Conservation (phyloP, 2,888 invertebrate species). For the Drosophila aldrichi region DNA sequence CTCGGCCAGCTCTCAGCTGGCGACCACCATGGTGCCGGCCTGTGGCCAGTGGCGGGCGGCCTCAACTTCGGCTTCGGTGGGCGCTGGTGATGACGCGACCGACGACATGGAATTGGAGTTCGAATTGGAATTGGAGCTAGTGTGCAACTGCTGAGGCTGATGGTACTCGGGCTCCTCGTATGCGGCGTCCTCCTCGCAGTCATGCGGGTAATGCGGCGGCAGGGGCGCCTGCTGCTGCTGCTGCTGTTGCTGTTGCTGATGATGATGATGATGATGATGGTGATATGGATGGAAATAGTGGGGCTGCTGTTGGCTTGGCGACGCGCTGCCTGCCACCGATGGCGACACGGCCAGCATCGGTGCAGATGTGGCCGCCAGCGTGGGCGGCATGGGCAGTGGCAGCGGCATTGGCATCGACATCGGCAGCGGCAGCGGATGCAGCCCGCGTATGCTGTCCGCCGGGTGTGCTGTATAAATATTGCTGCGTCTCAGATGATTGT, state of each 20-base stretch:
- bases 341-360: conserved; percentile 50
- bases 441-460: conserved; percentile 84
- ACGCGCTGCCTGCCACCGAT: conserved; percentile 39
- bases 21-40: conserved; percentile 83
- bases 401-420: conserved; percentile 40
- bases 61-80: conserved; percentile 25
- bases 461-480: conserved; percentile 85
- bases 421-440: conserved; percentile 74
- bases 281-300: conserved; percentile 75
- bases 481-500: conserved; percentile 84
- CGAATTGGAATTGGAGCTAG: conserved; percentile 56
- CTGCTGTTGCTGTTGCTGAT: conserved; percentile 42
- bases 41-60: conserved; percentile 82
- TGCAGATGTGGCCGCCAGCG: conserved; percentile 49
- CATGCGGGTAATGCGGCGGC: conserved; percentile 57
- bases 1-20: conserved; percentile 82
- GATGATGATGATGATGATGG: conserved; percentile 60
- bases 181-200: conserved; percentile 74
- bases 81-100: conserved; percentile 74
- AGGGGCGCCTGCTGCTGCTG: conserved; percentile 44
- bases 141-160: conserved; percentile 82
- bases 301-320: conserved; percentile 58
- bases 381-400: conserved; percentile 53
- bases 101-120: conserved; percentile 71
- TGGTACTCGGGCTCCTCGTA: conserved; percentile 83